Conservation (phyloP, 2,797 vertebrate species). For the Brachyalestes nurse region DNA sequence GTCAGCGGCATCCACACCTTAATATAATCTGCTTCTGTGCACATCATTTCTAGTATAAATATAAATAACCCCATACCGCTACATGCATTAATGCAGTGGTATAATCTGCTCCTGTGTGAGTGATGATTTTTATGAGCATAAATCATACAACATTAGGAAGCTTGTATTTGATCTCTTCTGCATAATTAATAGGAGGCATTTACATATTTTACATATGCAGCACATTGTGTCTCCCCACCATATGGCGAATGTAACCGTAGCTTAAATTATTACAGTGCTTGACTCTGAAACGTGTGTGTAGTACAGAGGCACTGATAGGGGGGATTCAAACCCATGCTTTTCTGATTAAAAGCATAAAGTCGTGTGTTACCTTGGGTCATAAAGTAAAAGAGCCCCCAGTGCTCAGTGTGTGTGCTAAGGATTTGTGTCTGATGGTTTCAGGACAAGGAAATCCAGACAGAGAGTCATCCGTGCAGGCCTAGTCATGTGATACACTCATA, state of each 20-base stretch:
- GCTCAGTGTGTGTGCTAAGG: slow-evolving; percentile 23
- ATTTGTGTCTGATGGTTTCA: slow-evolving; percentile 26
- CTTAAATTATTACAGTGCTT: slow-evolving; percentile 26
- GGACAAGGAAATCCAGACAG: slow-evolving; percentile 15
- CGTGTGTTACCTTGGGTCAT: slow-evolving; percentile 4
- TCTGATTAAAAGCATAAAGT: slow-evolving; percentile 20
- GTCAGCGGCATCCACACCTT: slow-evolving; percentile 13
- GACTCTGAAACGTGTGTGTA: slow-evolving; percentile 17
- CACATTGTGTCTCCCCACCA: background rate
- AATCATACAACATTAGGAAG: slow-evolving; percentile 21
- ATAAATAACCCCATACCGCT: background rate
- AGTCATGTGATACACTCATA: slow-evolving; percentile 5
- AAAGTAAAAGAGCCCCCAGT: slow-evolving; percentile 15
- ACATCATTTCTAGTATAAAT: background rate
- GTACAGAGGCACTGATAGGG: slow-evolving; percentile 10
- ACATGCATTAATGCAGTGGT: background rate
- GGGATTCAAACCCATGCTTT: slow-evolving; percentile 9
- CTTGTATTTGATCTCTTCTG: slow-evolving; percentile 29
- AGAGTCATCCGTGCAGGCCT: background rate
- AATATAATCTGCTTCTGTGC: slow-evolving; percentile 21
- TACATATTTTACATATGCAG: slow-evolving; percentile 18
- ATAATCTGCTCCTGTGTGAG: background rate
- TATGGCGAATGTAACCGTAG: slow-evolving; percentile 5
- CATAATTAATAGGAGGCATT: slow-evolving; percentile 22
- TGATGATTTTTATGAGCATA: slow-evolving; percentile 7